Conservation (phyloP, 1,140 invertebrate species). For the Rhopalosiphum maidis region DNA sequence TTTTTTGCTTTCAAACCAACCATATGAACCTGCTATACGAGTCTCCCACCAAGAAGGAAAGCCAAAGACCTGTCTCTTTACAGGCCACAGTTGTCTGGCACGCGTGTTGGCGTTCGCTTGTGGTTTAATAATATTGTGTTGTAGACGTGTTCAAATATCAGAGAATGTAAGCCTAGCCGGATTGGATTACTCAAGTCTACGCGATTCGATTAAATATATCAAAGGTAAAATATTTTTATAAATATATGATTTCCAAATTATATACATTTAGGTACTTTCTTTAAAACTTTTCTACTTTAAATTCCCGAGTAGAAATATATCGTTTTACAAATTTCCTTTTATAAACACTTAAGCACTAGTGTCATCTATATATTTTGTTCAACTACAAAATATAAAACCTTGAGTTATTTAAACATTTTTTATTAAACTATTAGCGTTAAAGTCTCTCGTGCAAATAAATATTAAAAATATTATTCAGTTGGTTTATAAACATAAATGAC, state of each 20-base stretch:
- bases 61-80: slow-evolving; percentile 49
- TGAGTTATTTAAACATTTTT: neutral
- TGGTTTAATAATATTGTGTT: slow-evolving; percentile 11
- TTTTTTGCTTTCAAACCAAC: slow-evolving; percentile 18
- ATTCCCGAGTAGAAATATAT: neutral
- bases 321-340: neutral
- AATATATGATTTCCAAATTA: neutral
- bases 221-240: neutral
- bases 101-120: slow-evolving; percentile 52
- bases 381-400: neutral
- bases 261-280: neutral
- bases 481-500: neutral
- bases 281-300: neutral
- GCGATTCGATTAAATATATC: neutral
- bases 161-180: slow-evolving; percentile 12
- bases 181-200: slow-evolving; percentile 7
- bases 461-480: neutral
- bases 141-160: slow-evolving; percentile 32
- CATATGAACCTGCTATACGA: neutral
- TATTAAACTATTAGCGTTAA: neutral
- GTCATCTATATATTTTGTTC: neutral
- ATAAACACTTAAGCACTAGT: neutral
- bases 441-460: neutral
- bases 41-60: slow-evolving; percentile 50
- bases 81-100: slow-evolving; percentile 43